Base-by-base conservation (phyloP, 2,888 invertebrate species). In the Drosophila mettleri region DNA sequence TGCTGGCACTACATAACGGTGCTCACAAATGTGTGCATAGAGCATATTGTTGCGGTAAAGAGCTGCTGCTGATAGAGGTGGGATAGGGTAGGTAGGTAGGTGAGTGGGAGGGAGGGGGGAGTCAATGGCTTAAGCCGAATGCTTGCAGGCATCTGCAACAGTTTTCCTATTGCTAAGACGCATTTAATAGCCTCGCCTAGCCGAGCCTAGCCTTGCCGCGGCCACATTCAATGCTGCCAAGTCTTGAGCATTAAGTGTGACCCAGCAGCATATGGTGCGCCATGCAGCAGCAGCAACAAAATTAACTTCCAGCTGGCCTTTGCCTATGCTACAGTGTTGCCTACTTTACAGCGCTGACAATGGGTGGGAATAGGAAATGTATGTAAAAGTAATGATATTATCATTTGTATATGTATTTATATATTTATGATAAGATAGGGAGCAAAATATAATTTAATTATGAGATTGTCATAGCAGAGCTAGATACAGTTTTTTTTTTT, bases 101-200 rank as follows among this genome's bases (percentile, higher is more conserved):
- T 2, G 12, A 31, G 9, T 20, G n/a, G 6, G 27, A 9, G 7
- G 9, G 36, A 12, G 12, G 7, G 9, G 36, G 10, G 8, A 20
- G 16, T 16, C 48, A 18, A 22, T 22, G 41, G 45, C 39, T 29
- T 62, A 53, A 63, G 62, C 41, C 49, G 16, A 43, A 62, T 51
- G 73, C 68, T 59, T 58, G 69, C 33, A 54, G 78, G 69, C 68
- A 61, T 52, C 58, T 68, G 67, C 43, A 72, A 58, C n/a, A 55
- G 51, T 20, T 73, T 57, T 70, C 54, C 51, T 41, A 41, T 61
- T 64, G 61, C 76, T 71, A 58, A 76, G 55, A 67, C 36, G 59
- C 59, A 59, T 66, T 76, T 76, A 71, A 76, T 66, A 48, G 71
- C 49, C 43, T 76, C n/a, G n/a, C n/a, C n/a, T n/a, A n/a, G n/a